Evolutionary conservation across 2,113 vertebrate species (phyloP), one percentile per base, ranked within the genome.

Genomic region (Sebastes fasciatus): DNA sequence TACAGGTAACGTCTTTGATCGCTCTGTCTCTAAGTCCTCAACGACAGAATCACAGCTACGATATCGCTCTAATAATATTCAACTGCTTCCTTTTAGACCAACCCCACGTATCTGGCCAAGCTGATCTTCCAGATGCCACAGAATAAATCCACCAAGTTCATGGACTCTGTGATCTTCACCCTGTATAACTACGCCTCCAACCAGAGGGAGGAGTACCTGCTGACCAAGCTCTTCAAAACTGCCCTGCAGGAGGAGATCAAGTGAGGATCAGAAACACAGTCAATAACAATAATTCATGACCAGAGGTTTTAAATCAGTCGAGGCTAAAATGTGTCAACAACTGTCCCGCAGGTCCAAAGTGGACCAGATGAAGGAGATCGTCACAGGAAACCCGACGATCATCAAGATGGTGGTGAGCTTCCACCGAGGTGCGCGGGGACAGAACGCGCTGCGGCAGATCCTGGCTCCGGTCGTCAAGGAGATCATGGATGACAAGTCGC

Each of bases 391-490:
- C 88, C 98, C 98, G 5, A 99, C 98, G 0, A 97, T 99, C 77
- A 99, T 99, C 88, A 99, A 99, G 95, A 99, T 99, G 98, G 98
- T 99, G 87, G 98, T 99, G 70, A 99, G 98, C 79, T 99, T 99
- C 94, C 98, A 99, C 94, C 95, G 98, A n/a, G 98, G 98, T 0
- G 96, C 98, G 2, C 95, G 98, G 0, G 98, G 98, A 48, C 98
- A 99, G 93, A 99, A 99, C 6, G 98, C 98, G 0, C 92, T 99
- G 86, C 90, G 98, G 17, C 98, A 99, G 94, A 99, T 99, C 80
- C 90, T 99, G 91, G 97, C 96, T 0, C 98, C 98, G 0, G 98
- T 99, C 0, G 98, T 99, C 87, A 99, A 99, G 88, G 98, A 99
- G 92, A 99, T 98, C 84, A 98, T 99, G 89, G 98, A 99, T 4